These are phyloP conservation scores for Poliocrania exsul DNA, from an alignment of 2,797 vertebrate species.

Conservation along the genomic window DNA sequence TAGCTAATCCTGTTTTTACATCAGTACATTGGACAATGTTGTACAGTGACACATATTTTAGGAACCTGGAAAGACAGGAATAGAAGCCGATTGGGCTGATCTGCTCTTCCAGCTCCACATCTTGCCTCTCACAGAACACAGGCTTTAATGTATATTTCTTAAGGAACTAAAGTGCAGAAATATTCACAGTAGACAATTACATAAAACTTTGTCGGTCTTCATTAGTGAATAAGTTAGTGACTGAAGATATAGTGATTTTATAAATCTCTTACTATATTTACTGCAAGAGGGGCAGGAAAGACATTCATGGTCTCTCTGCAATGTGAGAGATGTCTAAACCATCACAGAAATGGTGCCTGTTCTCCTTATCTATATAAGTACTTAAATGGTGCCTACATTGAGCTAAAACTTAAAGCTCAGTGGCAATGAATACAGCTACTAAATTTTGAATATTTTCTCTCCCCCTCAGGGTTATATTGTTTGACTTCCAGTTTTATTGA, in stretches of 20 bases:
- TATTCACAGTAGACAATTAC: background rate
- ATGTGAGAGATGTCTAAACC: background rate
- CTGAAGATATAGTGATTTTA: background rate
- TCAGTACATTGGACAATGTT: background rate
- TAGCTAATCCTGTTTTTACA: background rate
- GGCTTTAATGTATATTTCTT: background rate
- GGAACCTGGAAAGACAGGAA: background rate
- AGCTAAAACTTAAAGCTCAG: background rate
- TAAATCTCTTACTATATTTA: background rate
- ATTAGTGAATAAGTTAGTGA: background rate
- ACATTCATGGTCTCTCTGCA: background rate
- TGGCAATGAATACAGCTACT: background rate
- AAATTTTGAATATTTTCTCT: background rate
- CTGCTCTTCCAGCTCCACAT: background rate
- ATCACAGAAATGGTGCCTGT: background rate
- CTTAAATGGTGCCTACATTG: accelerated
- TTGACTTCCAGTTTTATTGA: background rate
- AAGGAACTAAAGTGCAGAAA: background rate
- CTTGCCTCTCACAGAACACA: background rate
- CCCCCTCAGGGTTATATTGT: background rate
- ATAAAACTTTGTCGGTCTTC: background rate
- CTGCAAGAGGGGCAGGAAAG: accelerated
- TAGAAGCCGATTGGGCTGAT: background rate
- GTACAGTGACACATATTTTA: background rate
- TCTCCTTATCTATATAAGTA: accelerated